Evolutionary conservation across 2,888 invertebrate species (phyloP), one percentile per base, ranked within the genome.

Genomic region (Omphaloscelis lunosa): DNA sequence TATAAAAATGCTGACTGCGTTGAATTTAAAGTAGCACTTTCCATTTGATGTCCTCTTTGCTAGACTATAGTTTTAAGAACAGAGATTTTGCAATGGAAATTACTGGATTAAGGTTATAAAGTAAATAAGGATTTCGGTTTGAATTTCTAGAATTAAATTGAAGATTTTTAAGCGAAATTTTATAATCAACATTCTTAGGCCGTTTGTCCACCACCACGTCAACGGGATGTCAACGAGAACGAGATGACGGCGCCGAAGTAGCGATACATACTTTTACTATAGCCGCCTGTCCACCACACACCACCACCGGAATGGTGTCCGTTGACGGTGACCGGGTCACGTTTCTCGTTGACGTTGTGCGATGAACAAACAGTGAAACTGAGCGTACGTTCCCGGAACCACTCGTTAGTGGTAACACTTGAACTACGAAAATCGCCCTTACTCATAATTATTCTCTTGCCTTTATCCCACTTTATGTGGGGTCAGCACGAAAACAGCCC

Each of bases 11-110:
- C 74, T 77, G 72, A 75, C 79, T 80, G 12, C 39, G 69, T 72
- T 85, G 75, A 78, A 75, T 76, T 81, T 76, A 80, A 83, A 85
- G 66, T 56, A 68, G 41, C 45, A 45, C 69, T 76, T 85, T 72
- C 71, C 67, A 73, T 80, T 83, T 61, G 73, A 80, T 56, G 29
- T 58, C 23, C 59, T 62, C 56, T 76, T 66, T 69, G 27, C 62
- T 51, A 67, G 68, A 83, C 62, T 76, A n/a, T n/a, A 76, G 66
- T 76, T 83, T 83, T 72, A 72, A 75, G 65, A 75, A 75, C 45
- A 23, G 63, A 74, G 63, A 61, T 48, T 82, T 79, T 62, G 61
- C 34, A 59, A 82, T 79, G 51, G 39, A 66, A 82, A 82, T 63
- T 41, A 59, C 62, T 58, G 58, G 61, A 79, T 82, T 75, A 72